Base-by-base conservation (phyloP, 1,140 invertebrate species). In the Capitella teleta region DNA sequence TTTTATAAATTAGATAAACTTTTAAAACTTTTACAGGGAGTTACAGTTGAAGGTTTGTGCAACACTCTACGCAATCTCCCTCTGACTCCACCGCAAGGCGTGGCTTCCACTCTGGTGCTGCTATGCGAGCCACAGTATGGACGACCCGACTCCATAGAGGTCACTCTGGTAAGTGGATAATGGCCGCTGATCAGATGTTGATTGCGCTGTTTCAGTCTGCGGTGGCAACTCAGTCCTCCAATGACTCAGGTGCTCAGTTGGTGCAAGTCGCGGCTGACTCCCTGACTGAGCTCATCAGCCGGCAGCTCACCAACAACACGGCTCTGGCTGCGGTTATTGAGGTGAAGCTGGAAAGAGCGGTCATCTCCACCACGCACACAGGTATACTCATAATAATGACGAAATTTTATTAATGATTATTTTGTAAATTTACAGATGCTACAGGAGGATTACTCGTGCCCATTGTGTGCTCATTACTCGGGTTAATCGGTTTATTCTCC, bases 281-380 rank as follows among this genome's bases (percentile, higher is more conserved):
- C 16, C 64, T 86, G 8, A 82, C 82, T 5, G 82, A 85, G 60
- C 72, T 80, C 0, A 77, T 87, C 1, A 83, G 82, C 50, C 73
- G 82, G 74, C 57, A 63, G 78, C 47, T 56, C 59, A 74, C 75
- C 2, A 76, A 78, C 49, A 67, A 80, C 26, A 76, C 79, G 8
- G 78, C 80, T 16, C 70, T 87, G n/a, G 77, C 79, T 34, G 83
- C 84, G 14, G 82, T 87, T 14, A 71, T 85, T 1, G 84, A 87
- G 70, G 84, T 87, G 18, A 83, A 86, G 67, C 80, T 85, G 10
- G 82, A 84, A 67, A 83, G 81, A 5, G 79, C 80, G 1, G 61
- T 81, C 18, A 28, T n/a, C n/a, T n/a, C n/a, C n/a, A n/a, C n/a
- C n/a, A n/a, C n/a, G n/a, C n/a, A n/a, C n/a, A n/a, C n/a, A n/a